phyloP scores from a whole-genome alignment of 2,797 vertebrate species.

The Phoxinus dragarum region DNA sequence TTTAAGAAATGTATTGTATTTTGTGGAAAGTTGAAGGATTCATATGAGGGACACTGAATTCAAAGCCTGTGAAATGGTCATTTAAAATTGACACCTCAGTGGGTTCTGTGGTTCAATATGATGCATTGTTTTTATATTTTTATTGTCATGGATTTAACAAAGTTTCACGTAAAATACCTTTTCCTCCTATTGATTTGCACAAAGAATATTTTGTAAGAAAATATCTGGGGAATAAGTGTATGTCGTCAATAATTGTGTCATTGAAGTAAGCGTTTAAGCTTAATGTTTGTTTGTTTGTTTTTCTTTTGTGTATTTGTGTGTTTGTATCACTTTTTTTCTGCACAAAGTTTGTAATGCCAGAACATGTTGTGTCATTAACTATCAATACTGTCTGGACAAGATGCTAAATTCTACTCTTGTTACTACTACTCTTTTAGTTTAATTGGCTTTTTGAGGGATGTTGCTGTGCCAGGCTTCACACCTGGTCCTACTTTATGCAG shows the following conservation, averaged over 20 bases:
- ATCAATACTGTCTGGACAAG: conserved; percentile 2
- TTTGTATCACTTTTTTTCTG: not conserved
- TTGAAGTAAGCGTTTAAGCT: not conserved
- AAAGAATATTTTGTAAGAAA: conserved; percentile 55
- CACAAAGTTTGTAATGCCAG: conserved; percentile 5
- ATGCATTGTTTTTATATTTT: conserved; percentile 52
- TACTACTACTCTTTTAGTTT: not conserved
- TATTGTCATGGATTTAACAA: conserved; percentile 44
- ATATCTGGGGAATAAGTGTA: conserved; percentile 29
- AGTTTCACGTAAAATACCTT: conserved; percentile 53
- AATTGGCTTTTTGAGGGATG: conserved; percentile 4
- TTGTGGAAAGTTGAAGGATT: conserved; percentile 15
- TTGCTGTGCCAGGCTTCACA: not conserved
- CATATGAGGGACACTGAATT: conserved; percentile 46
- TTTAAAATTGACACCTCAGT: conserved; percentile 31
- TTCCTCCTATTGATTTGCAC: conserved; percentile 60
- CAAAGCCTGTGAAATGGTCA: conserved; percentile 45
- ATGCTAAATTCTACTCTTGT: not conserved
- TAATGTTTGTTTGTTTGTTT: not conserved
- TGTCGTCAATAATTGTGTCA: conserved; percentile 33
- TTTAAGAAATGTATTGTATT: conserved; percentile 3
- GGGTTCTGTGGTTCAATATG: conserved; percentile 47
- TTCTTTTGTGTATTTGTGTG: not conserved
- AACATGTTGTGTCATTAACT: not conserved
- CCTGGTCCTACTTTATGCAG: conserved; percentile 30